phyloP scores from a whole-genome alignment of 2,888 invertebrate genomes.

The Galerucella calmariensis region DNA sequence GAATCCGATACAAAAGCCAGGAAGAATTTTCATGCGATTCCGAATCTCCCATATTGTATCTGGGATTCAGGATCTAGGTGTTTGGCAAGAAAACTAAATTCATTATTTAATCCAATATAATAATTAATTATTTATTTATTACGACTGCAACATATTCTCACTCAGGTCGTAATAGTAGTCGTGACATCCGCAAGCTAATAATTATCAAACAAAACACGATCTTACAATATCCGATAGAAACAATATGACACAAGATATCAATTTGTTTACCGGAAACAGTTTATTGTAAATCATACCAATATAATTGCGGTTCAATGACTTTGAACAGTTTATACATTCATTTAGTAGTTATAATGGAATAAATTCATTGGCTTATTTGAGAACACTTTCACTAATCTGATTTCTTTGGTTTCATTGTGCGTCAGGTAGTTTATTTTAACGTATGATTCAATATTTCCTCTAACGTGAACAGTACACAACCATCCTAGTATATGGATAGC shows the following conservation, averaged over 20 bases:
- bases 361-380: not conserved
- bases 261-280: not conserved
- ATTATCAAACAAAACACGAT: not conserved
- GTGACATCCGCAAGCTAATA: not conserved
- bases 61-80: too few relatives aligned
- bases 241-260: not conserved
- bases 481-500: too few relatives aligned
- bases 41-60: too few relatives aligned
- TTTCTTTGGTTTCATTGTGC: not conserved
- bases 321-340: not conserved
- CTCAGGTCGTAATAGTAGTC: not conserved
- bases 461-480: too few relatives aligned
- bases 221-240: not conserved
- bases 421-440: too few relatives aligned
- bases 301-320: not conserved
- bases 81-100: too few relatives aligned
- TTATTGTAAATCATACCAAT: not conserved
- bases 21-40: too few relatives aligned
- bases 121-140: not conserved
- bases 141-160: not conserved
- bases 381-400: not conserved
- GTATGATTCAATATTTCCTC: too few relatives aligned
- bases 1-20: too few relatives aligned
- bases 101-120: not conserved
- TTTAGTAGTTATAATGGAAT: not conserved